A percentile compares a stretch with the other conserved stretches of the same genome.
Conservation (phyloP, 1,140 invertebrate species). For the Agrypnia vestita region DNA sequence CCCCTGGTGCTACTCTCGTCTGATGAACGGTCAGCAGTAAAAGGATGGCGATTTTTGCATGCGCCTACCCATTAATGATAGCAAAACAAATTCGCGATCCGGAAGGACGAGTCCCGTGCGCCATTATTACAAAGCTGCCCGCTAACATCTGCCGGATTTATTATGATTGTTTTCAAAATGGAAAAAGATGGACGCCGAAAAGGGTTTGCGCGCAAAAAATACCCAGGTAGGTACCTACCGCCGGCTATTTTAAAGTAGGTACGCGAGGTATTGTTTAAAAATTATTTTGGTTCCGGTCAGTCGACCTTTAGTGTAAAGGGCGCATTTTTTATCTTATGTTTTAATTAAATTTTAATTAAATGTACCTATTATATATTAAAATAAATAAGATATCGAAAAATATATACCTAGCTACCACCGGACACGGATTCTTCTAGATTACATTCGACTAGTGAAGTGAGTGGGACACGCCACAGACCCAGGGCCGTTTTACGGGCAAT, state of each 20-base stretch:
- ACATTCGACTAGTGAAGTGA: too few relatives aligned
- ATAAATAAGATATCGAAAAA: too few relatives aligned
- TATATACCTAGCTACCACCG: too few relatives aligned
- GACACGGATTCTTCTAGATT: too few relatives aligned
- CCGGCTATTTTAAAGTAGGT: slow-evolving; percentile 19
- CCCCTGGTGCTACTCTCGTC: too few relatives aligned
- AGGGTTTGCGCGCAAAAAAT: slow-evolving; percentile 42
- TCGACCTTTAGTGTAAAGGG: too few relatives aligned
- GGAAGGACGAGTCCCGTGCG: not conserved
- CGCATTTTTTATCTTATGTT: too few relatives aligned
- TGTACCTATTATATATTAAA: too few relatives aligned
- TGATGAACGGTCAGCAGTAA: not conserved
- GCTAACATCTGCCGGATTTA: slow-evolving; percentile 50
- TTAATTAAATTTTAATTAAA: too few relatives aligned
- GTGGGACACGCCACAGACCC: too few relatives aligned
- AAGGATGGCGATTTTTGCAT: not conserved
- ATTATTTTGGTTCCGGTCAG: too few relatives aligned
- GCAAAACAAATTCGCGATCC: slow-evolving; percentile 46
- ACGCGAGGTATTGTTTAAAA: not conserved
- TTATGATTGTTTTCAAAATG: slow-evolving; percentile 52
- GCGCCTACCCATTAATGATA: slow-evolving; percentile 13
- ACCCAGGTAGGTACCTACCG: not conserved
- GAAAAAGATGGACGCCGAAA: slow-evolving; percentile 47
- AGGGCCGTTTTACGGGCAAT: too few relatives aligned
- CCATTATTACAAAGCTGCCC: slow-evolving; percentile 35